Evolutionary conservation across 2,888 invertebrate genomes (phyloP), one percentile per base, ranked within the genome.

Genomic region (Apamea monoglypha): DNA sequence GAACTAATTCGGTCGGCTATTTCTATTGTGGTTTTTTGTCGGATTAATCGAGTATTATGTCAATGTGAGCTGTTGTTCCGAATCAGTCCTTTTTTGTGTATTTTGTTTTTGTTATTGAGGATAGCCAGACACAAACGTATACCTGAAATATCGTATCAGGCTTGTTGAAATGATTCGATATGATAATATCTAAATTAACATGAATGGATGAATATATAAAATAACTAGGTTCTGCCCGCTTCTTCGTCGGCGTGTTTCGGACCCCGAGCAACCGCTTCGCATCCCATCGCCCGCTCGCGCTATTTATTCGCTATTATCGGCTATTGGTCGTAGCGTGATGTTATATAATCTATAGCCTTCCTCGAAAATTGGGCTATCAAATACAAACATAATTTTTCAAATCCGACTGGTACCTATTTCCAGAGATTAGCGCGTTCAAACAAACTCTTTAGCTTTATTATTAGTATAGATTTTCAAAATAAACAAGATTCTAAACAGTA

Each of bases 1-100:
- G 78, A 83, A 87, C 88, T 88, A 85, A 87, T 87, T 83, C 77
- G 50, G 68, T 25, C 67, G 47, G 76, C 66, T 76, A 82, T 82
- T 76, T 69, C 67, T 82, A 50, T 82, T 81, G 86, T 74, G 53
- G 67, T 56, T 78, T 81, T 78, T 82, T 72, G 64, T 78, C 12
- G 25, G 40, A 36, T 82, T 16, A 64, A 66, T 63, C 32, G 40
- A 50, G 59, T 66, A 53, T 71, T 63, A 25, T 36, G 72, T 40
- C 56, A 53, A 29, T 50, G 61, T 56, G 53, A 70, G 25, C 61
- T 61, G 25, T 44, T 67, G 21, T 63, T 61, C n/a, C 16, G 16
- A 36, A 44, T 53, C 3, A 6, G 25, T 10, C 3, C 2, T 10
- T n/a, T 56, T 40, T 47, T 47, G 8, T 50, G 29, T 53, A 10